Conservation (phyloP, 2,113 vertebrate genomes). For the Pipa parva region DNA sequence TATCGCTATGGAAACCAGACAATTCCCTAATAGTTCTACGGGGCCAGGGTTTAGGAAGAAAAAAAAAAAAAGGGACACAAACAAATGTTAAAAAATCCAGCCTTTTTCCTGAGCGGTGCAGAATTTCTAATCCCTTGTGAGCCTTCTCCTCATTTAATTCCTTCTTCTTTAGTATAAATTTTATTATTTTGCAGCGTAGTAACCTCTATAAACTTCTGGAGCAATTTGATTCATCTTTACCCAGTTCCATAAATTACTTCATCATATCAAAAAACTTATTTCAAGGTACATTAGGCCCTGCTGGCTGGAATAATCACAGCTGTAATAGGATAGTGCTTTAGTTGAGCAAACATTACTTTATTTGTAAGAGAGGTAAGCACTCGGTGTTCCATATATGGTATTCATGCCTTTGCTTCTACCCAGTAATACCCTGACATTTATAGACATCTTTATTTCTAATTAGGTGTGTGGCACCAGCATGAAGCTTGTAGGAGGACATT, state of each 20-base stretch:
- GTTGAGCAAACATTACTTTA: slow-evolving; percentile 38
- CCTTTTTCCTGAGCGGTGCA: slow-evolving; percentile 40
- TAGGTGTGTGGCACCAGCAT: not conserved
- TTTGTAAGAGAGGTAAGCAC: slow-evolving; percentile 7
- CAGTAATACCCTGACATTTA: slow-evolving; percentile 5
- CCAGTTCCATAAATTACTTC: slow-evolving; percentile 56
- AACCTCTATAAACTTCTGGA: slow-evolving; percentile 48
- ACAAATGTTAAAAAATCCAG: slow-evolving; percentile 53
- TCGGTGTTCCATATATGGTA: not conserved
- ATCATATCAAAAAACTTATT: slow-evolving; percentile 67
- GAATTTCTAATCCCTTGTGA: slow-evolving; percentile 52
- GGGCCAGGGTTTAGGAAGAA: slow-evolving; percentile 38
- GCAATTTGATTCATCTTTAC: slow-evolving; percentile 45
- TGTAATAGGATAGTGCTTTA: slow-evolving; percentile 49
- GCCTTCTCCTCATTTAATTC: slow-evolving; percentile 54
- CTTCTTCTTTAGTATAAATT: slow-evolving; percentile 39
- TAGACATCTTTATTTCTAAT: slow-evolving; percentile 15
- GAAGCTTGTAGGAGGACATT: too few relatives aligned
- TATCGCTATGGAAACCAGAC: slow-evolving; percentile 54
- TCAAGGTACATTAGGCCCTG: slow-evolving; percentile 67
- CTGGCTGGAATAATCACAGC: slow-evolving; percentile 51
- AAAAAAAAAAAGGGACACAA: slow-evolving; percentile 33
- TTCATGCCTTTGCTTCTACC: not conserved
- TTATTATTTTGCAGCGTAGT: slow-evolving; percentile 46
- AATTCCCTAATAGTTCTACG: slow-evolving; percentile 43